Evolutionary conservation across 2,888 invertebrate species (phyloP).

Genomic region (Meiosimyza decipiens): DNA sequence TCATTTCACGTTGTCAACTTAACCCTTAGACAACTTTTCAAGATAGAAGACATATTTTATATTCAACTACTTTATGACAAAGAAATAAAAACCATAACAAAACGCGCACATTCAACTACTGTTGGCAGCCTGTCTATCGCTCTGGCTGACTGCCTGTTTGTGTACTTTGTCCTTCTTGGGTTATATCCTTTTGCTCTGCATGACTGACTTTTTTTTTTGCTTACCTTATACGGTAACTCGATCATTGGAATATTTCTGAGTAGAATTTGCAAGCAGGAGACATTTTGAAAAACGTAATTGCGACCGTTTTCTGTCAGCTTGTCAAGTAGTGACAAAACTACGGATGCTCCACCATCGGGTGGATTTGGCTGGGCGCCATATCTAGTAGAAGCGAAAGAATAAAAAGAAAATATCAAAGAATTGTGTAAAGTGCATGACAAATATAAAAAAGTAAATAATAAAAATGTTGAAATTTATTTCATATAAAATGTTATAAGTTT

Average conservation of each 20-base stretch:
- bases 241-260: conserved; percentile 74
- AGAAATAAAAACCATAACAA: no score
- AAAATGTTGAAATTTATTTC: neutral
- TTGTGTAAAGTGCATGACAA: neutral
- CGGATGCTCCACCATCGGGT: conserved; percentile 72
- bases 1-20: no score
- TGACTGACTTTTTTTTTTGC: conserved; percentile 18
- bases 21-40: no score
- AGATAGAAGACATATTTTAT: no score
- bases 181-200: neutral
- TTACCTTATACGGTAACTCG: conserved; percentile 68
- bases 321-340: conserved; percentile 74
- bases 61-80: no score
- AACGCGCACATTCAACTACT: neutral
- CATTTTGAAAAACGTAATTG: conserved; percentile 76
- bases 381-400: conserved; percentile 58
- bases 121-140: neutral
- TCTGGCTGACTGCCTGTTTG: neutral
- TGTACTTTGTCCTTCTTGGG: neutral
- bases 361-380: conserved; percentile 75
- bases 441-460: neutral
- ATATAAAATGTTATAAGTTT: neutral
- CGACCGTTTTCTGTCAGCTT: conserved; percentile 73
- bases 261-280: conserved; percentile 76
- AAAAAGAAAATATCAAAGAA: neutral